Evolutionary conservation across 1,140 invertebrate genomes (phyloP).

Genomic region (Sycobia sp.): DNA sequence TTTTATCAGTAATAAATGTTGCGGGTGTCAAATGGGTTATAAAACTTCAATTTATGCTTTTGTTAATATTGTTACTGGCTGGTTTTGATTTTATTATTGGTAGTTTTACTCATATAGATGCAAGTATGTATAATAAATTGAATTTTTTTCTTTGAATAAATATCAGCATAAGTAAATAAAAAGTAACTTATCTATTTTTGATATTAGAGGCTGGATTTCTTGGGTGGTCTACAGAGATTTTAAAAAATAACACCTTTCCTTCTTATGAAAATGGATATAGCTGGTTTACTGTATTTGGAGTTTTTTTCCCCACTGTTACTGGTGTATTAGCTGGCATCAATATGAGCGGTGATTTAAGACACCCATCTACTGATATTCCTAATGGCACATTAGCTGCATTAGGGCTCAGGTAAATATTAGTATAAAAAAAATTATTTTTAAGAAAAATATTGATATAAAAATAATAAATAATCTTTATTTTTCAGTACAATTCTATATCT

Average conservation of each 20-base stretch:
- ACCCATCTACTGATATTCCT: conserved; percentile 91
- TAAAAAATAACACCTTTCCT: conserved; percentile 83
- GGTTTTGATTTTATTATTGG: conserved; percentile 89
- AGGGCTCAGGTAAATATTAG: conserved; percentile 71
- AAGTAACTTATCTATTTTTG: conserved; percentile 8
- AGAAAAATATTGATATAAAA: neutral
- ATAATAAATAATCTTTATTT: conserved; percentile 41
- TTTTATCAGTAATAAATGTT: conserved; percentile 85
- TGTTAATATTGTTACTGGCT: conserved; percentile 82
- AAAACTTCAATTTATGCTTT: conserved; percentile 84
- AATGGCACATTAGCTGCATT: conserved; percentile 92
- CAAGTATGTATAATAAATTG: conserved; percentile 59
- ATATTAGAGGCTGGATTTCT: conserved; percentile 78
- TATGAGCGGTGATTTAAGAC: conserved; percentile 94
- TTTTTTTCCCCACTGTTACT: conserved; percentile 93
- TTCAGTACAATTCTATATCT: conserved; percentile 88
- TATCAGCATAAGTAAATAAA: conserved; percentile 1
- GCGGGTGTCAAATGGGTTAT: conserved; percentile 94
- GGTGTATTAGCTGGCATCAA: conserved; percentile 95
- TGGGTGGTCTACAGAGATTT: conserved; percentile 80
- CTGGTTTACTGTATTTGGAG: conserved; percentile 92
- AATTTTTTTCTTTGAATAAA: conserved; percentile 10
- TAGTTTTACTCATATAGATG: conserved; percentile 75
- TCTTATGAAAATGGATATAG: conserved; percentile 78
- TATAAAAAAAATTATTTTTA: neutral